Conservation (phyloP, 1,140 invertebrate species). For the Maniola jurtina region DNA sequence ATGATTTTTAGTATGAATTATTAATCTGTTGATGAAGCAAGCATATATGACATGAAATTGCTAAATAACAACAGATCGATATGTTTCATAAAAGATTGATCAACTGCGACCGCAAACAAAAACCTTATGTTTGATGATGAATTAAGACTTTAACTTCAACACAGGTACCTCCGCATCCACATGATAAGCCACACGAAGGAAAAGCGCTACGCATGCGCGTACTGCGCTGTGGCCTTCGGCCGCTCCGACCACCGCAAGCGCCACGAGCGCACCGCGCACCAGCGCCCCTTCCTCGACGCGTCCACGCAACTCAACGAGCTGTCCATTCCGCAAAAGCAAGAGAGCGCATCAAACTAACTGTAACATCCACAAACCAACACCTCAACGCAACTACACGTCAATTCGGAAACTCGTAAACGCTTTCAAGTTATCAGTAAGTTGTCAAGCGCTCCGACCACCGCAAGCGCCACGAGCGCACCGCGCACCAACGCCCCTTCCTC, state of each 20-base stretch:
- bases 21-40: no score
- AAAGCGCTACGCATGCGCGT: constrained; percentile 59
- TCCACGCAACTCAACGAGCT: not conserved
- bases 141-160: not conserved
- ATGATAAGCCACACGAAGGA: constrained; percentile 68
- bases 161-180: constrained; percentile 57
- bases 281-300: constrained; percentile 25
- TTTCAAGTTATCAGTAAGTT: no score
- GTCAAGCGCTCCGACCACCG: not conserved
- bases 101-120: no score
- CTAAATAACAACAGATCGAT: no score
- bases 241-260: constrained; percentile 69
- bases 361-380: not conserved
- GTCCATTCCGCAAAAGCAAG: not conserved
- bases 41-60: no score
- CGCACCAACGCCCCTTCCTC: not conserved
- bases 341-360: no score
- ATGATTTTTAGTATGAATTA: no score
- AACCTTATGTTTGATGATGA: no score
- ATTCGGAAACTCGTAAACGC: no score
- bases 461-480: not conserved
- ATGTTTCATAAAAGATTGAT: no score
- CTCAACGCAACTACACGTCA: not conserved
- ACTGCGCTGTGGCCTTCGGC: constrained; percentile 64
- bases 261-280: constrained; percentile 66